Conservation (phyloP, 2,888 invertebrate genomes). For the Ypsolopha scabrella region DNA sequence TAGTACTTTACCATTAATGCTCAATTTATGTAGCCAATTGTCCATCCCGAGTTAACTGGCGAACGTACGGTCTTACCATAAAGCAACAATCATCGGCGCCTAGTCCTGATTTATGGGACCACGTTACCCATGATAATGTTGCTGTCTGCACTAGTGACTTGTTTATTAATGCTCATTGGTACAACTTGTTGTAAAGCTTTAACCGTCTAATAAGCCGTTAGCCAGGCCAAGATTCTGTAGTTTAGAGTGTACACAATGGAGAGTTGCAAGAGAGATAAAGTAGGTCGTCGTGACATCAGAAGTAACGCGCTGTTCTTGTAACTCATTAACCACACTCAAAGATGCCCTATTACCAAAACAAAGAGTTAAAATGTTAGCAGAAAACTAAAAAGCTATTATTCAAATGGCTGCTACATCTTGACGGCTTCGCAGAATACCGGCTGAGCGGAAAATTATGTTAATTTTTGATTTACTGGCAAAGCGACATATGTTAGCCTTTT, state of each 20-base stretch:
- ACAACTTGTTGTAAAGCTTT: not conserved
- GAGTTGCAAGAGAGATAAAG: not conserved
- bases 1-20: slow-evolving; percentile 4
- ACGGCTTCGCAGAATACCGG: slow-evolving; percentile 27
- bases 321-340: not conserved
- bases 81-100: slow-evolving; percentile 36
- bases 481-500: not conserved
- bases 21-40: slow-evolving; percentile 5
- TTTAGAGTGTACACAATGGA: too few species aligned
- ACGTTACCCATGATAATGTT: slow-evolving; percentile 47
- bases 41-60: slow-evolving; percentile 10
- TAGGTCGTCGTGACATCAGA: not conserved
- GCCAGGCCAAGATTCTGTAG: too few species aligned
- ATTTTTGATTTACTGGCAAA: slow-evolving; percentile 18
- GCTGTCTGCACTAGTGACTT: slow-evolving; percentile 22
- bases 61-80: slow-evolving; percentile 40
- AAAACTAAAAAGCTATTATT: not conserved
- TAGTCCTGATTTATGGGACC: slow-evolving; percentile 47
- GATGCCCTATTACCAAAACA: not conserved
- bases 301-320: not conserved
- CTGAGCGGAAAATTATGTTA: slow-evolving; percentile 52
- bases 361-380: not conserved
- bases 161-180: slow-evolving; percentile 4
- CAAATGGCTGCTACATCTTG: not conserved
- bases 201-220: too few species aligned